Evolutionary conservation across 2,888 invertebrate genomes (phyloP).

Genomic region (Chaitophorus viminalis): DNA sequence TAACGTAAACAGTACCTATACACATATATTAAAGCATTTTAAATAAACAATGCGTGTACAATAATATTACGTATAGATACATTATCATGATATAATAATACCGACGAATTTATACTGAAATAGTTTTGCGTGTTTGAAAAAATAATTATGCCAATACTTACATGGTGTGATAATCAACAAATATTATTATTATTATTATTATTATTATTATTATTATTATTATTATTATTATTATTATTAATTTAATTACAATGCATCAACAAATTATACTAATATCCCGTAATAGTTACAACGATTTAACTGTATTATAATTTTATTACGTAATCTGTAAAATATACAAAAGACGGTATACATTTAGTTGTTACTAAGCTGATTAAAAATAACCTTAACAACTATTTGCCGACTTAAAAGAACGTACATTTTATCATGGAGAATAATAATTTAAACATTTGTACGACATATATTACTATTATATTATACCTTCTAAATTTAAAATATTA

Average conservation of each 20-base stretch:
- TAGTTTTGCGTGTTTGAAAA: background rate
- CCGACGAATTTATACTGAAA: background rate
- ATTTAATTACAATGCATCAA: background rate
- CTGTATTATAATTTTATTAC: background rate
- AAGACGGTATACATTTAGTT: background rate
- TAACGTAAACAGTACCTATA: too few relatives aligned
- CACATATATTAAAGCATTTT: too few relatives aligned
- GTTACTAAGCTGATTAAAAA: constrained; percentile 10
- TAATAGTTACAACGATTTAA: background rate
- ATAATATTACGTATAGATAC: too few relatives aligned
- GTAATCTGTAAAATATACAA: constrained; percentile 15
- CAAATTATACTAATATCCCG: background rate
- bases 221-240: too few relatives aligned
- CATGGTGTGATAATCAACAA: background rate
- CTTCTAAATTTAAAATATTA: background rate
- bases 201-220: too few relatives aligned
- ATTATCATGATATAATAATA: background rate
- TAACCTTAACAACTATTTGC: background rate
- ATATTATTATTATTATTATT: too few relatives aligned
- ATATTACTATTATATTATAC: background rate
- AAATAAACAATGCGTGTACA: too few relatives aligned
- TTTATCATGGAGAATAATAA: constrained; percentile 3
- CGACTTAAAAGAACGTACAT: background rate
- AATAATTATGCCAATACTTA: background rate
- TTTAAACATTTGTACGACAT: background rate